Conservation (phyloP, 2,113 vertebrate genomes). For the Galemys pyrenaicus region DNA sequence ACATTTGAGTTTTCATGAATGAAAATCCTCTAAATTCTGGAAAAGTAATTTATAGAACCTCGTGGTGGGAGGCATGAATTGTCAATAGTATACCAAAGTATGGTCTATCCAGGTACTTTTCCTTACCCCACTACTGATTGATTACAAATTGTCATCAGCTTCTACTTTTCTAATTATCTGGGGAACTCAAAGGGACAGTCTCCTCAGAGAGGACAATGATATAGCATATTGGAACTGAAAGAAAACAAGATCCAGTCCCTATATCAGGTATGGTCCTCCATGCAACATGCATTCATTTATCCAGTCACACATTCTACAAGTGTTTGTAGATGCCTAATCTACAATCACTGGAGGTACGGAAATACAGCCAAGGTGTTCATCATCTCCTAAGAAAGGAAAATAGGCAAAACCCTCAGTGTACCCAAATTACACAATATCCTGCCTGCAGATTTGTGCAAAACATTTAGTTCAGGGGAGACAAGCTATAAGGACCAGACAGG, state of each 20-base stretch:
- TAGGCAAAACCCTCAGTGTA: not conserved
- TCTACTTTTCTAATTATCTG: conserved; percentile 2
- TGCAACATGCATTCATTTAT: not conserved
- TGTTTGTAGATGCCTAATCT: not conserved
- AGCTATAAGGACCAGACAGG: not conserved
- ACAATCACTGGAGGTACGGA: not conserved
- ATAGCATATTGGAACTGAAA: not conserved
- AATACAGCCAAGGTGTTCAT: not conserved
- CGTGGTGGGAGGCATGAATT: not conserved
- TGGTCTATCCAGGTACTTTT: not conserved
- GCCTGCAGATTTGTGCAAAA: not conserved
- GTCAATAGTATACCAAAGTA: not conserved
- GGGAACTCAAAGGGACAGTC: not conserved
- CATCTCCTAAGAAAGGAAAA: not conserved
- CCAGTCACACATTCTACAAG: not conserved
- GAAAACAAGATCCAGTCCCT: not conserved
- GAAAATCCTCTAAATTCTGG: not conserved
- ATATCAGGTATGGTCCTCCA: not conserved
- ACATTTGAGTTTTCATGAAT: not conserved
- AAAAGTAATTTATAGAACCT: not conserved
- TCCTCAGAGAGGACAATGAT: not conserved
- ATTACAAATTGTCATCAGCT: not conserved
- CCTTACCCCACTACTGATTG: not conserved
- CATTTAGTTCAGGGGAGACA: not conserved
- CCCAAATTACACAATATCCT: not conserved